Evolutionary conservation across 2,797 vertebrate genomes (phyloP), one percentile per base, ranked within the genome.

Genomic region (Craterocephalus amniculus): DNA sequence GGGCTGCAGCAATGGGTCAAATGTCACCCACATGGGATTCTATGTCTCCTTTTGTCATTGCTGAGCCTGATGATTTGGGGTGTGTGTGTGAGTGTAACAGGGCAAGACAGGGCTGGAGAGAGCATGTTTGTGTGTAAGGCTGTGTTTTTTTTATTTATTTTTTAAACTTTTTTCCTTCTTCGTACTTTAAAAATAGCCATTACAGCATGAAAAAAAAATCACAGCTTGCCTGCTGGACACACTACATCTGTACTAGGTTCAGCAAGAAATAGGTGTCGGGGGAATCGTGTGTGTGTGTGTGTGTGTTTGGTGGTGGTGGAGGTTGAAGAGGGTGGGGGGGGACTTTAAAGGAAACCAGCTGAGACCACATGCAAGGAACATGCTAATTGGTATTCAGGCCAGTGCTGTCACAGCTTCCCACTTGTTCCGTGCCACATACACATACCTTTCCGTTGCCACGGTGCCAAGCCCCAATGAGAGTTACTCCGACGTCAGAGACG

Each of bases 331-430:
- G 14, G 6, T 4, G 8, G 18, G 38, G 54, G 70, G 60, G 76
- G 59, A n/a, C n/a, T n/a, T 83, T 80, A 85, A 58, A 73, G 80
- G 83, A 83, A 84, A 86, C 87, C 85, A 88, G 88, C 88, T 89
- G 89, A 86, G 90, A 85, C 88, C 89, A 89, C 88, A 88, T 90
- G 86, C 80, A 78, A 89, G 69, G 79, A 89, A 89, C 87, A 91
- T 88, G 84, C 86, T 92, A 91, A 91, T 92, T 93, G 88, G 85
- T 90, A 88, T 89, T 84, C 78, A 83, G 85, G 72, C 87, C 85
- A 72, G 78, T 38, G 67, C 79, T 83, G 76, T 83, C 85, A 87
- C 83, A 87, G 85, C 85, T 90, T 89, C 88, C 80, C 83, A 85
- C 89, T 78, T 70, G 63, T 74, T 76, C 77, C 68, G 78, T 36